Evolutionary conservation across 1,140 invertebrate genomes (phyloP).

Genomic region (Pseudomyrmex concolor): DNA sequence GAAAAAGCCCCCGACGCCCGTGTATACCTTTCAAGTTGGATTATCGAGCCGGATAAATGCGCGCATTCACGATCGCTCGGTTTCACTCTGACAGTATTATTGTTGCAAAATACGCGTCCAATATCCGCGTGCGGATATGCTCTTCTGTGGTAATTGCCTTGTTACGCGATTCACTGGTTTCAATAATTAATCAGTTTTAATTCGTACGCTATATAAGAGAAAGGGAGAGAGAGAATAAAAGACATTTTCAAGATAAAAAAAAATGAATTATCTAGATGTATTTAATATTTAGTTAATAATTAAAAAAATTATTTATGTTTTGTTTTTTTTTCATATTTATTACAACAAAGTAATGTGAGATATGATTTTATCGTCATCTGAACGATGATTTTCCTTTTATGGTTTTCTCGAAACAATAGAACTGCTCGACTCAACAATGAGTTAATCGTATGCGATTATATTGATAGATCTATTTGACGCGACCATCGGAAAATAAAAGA

Average conservation of each 20-base stretch:
- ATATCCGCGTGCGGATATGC: conserved; percentile 33
- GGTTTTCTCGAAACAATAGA: conserved; percentile 61
- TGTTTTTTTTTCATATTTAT: conserved; percentile 6
- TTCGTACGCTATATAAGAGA: neutral
- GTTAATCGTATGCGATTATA: conserved; percentile 38
- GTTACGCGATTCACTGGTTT: conserved; percentile 21
- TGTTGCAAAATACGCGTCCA: conserved; percentile 39
- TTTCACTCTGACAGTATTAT: conserved; percentile 57
- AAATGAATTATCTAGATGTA: too few species aligned
- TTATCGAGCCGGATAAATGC: conserved; percentile 58
- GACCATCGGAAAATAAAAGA: conserved; percentile 44
- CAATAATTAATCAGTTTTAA: conserved; percentile 42
- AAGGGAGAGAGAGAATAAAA: neutral
- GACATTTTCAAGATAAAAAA: neutral
- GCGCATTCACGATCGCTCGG: conserved; percentile 54
- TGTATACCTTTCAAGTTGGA: conserved; percentile 59
- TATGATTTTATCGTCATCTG: neutral
- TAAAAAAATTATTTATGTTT: neutral
- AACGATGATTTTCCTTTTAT: neutral
- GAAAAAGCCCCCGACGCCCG: conserved; percentile 67
- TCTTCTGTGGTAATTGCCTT: conserved; percentile 37
- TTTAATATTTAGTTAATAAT: neutral
- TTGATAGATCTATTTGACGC: conserved; percentile 30
- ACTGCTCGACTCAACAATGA: conserved; percentile 52
- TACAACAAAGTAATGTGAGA: neutral